A percentile compares a stretch with the other conserved stretches of the same genome.
Evolutionary conservation across 2,797 vertebrate species (phyloP).

Genomic region (Podarcis siculus): DNA sequence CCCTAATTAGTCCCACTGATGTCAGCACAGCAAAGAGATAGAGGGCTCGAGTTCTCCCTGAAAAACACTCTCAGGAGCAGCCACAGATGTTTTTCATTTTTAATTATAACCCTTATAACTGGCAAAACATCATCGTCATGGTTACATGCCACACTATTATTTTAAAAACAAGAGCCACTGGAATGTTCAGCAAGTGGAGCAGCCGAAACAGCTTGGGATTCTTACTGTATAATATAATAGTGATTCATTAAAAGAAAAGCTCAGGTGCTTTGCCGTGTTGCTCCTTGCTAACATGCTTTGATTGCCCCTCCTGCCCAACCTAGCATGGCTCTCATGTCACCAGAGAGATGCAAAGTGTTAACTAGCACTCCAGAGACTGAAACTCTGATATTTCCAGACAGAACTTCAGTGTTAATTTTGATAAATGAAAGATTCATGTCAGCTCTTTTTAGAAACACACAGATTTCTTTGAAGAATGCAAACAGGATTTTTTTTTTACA

Average conservation of each 20-base stretch:
- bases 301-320: background rate
- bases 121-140: constrained; percentile 29
- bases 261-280: background rate
- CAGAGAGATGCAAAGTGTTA: constrained; percentile 5
- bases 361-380: background rate
- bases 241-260: background rate
- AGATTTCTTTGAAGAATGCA: background rate
- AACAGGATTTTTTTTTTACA: background rate
- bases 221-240: background rate
- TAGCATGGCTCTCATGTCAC: background rate
- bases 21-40: constrained; percentile 7
- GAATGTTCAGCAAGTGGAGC: background rate
- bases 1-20: constrained; percentile 39
- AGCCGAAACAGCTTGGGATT: background rate
- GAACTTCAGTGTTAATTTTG: background rate
- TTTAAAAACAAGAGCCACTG: constrained; percentile 6
- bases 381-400: background rate
- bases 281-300: background rate
- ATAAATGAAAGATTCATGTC: background rate
- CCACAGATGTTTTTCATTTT: constrained; percentile 35
- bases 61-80: constrained; percentile 24
- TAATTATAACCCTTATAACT: constrained; percentile 29
- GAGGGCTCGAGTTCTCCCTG: background rate
- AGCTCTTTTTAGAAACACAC: background rate
- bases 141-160: background rate